Evolutionary conservation across 2,113 vertebrate genomes (phyloP), one percentile per base, ranked within the genome.

Genomic region (Cephalopterus ornatus): DNA sequence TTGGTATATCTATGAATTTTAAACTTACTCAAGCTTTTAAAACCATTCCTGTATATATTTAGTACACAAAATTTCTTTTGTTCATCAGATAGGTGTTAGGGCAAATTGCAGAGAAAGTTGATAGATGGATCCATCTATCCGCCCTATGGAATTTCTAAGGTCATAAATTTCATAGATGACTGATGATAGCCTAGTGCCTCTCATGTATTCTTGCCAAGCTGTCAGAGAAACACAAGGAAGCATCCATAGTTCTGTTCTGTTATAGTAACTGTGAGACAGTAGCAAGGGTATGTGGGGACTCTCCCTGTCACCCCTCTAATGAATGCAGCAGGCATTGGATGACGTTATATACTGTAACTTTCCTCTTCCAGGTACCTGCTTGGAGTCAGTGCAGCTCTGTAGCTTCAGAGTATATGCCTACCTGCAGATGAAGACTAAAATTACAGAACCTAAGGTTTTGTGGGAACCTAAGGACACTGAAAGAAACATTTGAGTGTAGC

Each of bases 211-310:
- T 61, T 78, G 35, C 67, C 24, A 74, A 59, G 15, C 26, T 67
- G 50, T 63, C 85, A 88, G 55, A 33, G 52, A 77, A 88, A 59
- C 14, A 50, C 46, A 52, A 88, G 30, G 67, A 85, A 67, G 16
- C 26, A 67, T 33, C 39, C 46, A 18, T 8, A 26, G 33, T 35
- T 17, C 15, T 88, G 6, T 62, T 83, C 47, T 62, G 33, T 42
- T 73, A 0, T 66, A 90, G 62, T 46, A 59, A 47, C 24, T 46
- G 9, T n/a, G 23, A 83, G 53, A 32, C 16, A 72, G 12, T 14
- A 76, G 30, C 0, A 4, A 32, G 4, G 53, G 8, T 23, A 4
- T 56, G 35, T 39, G 35, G 2, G 47, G 23, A 83, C 2, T 3
- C 6, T 85, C 41, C 12, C 61, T 47, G 33, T 42, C 41, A 66